These are phyloP conservation scores for Uria lomvia DNA, from an alignment of 2,113 vertebrate genomes.

Conservation along the genomic window DNA sequence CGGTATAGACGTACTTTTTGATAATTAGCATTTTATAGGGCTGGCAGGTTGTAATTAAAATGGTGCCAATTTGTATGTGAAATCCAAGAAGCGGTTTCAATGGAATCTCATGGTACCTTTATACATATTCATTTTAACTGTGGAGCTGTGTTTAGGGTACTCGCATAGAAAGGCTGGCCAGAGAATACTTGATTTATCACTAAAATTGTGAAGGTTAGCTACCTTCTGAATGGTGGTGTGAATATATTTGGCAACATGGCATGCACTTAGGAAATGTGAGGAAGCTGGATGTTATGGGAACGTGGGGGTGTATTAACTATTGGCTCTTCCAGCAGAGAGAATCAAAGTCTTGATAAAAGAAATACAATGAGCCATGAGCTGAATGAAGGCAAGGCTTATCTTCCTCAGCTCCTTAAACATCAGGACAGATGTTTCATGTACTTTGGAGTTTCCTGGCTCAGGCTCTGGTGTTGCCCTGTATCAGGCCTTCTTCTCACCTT, in stretches of 20 bases:
- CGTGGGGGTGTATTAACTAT: background rate
- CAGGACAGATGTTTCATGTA: background rate
- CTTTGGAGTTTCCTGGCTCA: background rate
- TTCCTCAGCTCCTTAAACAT: background rate
- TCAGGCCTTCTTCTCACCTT: background rate
- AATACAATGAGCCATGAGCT: background rate
- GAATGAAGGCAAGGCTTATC: background rate
- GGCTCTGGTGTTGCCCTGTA: background rate
- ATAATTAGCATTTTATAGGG: background rate
- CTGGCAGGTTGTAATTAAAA: background rate
- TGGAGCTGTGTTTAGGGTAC: background rate
- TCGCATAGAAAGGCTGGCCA: background rate
- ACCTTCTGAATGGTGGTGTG: accelerated
- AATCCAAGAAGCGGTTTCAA: background rate
- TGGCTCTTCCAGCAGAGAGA: background rate
- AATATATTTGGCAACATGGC: background rate
- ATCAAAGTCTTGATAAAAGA: background rate
- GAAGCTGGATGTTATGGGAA: background rate
- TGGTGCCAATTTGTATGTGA: background rate
- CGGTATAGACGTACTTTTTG: background rate
- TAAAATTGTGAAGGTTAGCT: background rate
- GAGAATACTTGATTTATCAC: background rate
- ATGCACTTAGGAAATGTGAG: background rate
- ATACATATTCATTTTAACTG: background rate
- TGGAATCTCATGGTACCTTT: background rate